Percentiles rank a stretch among this genome's conserved stretches.
These are phyloP conservation scores for Aricia artaxerxes DNA, from an alignment of 2,888 invertebrate genomes.

Conservation along the genomic window DNA sequence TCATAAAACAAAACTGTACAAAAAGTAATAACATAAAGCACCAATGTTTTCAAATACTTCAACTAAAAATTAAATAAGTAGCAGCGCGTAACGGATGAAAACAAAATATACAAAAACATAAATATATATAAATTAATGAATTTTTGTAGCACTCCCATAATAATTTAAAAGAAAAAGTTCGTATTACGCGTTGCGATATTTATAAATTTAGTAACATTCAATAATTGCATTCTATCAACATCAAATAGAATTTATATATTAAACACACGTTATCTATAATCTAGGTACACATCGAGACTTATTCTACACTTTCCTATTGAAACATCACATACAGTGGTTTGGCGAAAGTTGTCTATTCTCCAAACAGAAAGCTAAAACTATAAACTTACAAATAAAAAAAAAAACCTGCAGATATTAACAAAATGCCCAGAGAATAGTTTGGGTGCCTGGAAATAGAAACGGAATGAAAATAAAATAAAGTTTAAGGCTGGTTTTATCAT, in stretches of 20 bases:
- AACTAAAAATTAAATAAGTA: slow-evolving; percentile 27
- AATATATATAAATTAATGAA: too few relatives aligned
- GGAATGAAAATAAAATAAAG: background rate
- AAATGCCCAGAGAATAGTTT: background rate
- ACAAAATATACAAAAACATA: background rate
- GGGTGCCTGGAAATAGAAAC: background rate
- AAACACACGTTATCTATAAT: slow-evolving; percentile 23
- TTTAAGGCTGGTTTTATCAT: too few relatives aligned
- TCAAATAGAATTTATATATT: slow-evolving; percentile 32
- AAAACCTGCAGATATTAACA: background rate
- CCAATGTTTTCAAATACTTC: slow-evolving; percentile 33
- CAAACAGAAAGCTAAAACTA: background rate
- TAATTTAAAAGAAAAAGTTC: background rate
- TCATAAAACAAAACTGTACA: background rate
- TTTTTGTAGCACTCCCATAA: background rate
- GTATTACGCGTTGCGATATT: background rate
- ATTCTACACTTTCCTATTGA: slow-evolving; percentile 7
- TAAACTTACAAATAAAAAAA: background rate
- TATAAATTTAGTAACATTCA: slow-evolving; percentile 34
- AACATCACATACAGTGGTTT: slow-evolving; percentile 12
- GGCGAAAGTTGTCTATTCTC: background rate
- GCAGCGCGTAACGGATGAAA: background rate
- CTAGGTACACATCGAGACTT: slow-evolving; percentile 5
- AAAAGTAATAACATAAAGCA: slow-evolving; percentile 33
- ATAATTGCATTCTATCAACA: slow-evolving; percentile 30